Evolutionary conservation across 2,888 invertebrate genomes (phyloP).

Genomic region (Frankliniella intonsa): DNA sequence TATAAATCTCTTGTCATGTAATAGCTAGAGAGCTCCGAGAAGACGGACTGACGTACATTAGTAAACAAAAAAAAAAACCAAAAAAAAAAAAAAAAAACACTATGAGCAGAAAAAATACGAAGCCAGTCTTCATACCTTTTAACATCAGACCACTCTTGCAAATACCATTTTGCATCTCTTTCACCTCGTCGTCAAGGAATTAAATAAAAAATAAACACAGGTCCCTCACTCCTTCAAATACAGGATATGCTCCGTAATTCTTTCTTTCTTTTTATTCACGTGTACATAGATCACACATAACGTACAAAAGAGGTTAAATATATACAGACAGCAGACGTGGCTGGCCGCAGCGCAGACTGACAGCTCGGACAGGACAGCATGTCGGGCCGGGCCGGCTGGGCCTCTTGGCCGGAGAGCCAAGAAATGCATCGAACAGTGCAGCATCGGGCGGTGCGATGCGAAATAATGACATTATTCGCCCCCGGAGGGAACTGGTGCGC

Average conservation of each 20-base stretch:
- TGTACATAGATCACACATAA: slow-evolving; percentile 14
- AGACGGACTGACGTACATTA: background rate
- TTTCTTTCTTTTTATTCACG: slow-evolving; percentile 1
- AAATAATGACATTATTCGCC: no score
- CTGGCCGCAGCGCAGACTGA: background rate
- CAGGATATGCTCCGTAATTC: background rate
- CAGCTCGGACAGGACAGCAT: background rate
- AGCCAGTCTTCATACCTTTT: background rate
- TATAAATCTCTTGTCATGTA: no score
- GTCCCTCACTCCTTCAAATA: background rate
- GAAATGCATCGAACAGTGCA: no score
- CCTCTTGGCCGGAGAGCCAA: no score
- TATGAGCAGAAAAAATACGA: background rate
- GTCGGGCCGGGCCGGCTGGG: background rate
- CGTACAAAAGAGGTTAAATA: slow-evolving; percentile 25
- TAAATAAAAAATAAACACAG: no score
- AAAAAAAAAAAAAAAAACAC: background rate
- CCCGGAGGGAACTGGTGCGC: no score
- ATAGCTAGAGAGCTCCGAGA: no score
- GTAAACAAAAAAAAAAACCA: background rate
- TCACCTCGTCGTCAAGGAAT: no score
- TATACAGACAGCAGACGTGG: background rate
- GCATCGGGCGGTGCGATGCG: no score
- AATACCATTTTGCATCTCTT: no score
- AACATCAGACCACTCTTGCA: background rate